Base-by-base conservation (phyloP, 2,113 vertebrate genomes). In the Dasypus novemcinctus region DNA sequence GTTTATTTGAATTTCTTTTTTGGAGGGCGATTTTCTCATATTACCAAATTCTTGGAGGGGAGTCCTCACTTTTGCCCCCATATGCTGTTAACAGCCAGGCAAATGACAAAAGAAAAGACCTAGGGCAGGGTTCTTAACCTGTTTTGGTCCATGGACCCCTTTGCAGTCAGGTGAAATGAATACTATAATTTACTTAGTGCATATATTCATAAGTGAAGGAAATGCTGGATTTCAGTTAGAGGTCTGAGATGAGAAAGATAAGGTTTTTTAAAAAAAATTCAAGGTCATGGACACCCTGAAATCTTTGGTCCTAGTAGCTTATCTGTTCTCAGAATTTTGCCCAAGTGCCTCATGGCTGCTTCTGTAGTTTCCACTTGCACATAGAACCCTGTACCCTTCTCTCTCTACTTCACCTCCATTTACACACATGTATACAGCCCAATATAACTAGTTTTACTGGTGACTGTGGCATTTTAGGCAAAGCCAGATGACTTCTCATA, bases 401-500 rank as follows among this genome's bases (percentile, higher is more conserved):
- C 17, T 38, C 0, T 36, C 31, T 20, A n/a, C 74, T 69, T 18
- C 33, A 4, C 59, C 31, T 79, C 80, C 38, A 12, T 49, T 5
- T n/a, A 63, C 57, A 15, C 49, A 43, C 23, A 21, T 29, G 36
- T 36, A 66, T 54, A 38, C 20, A 43, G 61, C 66, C 81, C 79
- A 74, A 6, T 5, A 92, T 87, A 87, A 64, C 54, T 57, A n/a
- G 49, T 49, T 92, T 95, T 74, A 63, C 27, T 76, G 36, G 61
- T 81, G 46, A 76, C 75, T 52, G 64, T 96, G 89, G 96, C 80
- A 64, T 92, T 92, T 95, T 95, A 95, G 97, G 94, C 96, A 97
- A 97, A 97, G 96, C 86, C 96, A 95, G 95, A 97, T 90, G 94
- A 94, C 92, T 97, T 98, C 94, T 95, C 87, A 66, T 98, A 97